phyloP scores from a whole-genome alignment of 1,140 invertebrate species.

The Periplaneta americana region DNA sequence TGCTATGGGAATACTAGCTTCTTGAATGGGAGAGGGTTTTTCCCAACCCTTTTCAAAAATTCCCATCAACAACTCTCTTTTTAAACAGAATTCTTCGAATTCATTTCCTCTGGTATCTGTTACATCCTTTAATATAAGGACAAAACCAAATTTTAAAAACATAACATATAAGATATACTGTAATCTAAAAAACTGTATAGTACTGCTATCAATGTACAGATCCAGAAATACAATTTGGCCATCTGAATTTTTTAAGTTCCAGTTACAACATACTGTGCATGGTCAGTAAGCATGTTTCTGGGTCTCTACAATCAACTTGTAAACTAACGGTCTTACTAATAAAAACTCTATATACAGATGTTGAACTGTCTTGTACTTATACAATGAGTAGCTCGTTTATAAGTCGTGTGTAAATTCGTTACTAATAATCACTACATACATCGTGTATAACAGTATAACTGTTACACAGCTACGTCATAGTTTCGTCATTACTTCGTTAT shows the following conservation, averaged over 20 bases:
- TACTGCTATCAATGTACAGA: background rate
- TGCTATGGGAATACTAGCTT: constrained; percentile 97
- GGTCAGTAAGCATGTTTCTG: background rate
- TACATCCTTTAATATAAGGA: constrained; percentile 82
- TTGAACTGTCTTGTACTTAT: no score
- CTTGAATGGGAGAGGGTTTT: constrained; percentile 98
- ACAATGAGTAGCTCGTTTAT: no score
- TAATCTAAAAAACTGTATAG: background rate
- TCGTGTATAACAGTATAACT: no score
- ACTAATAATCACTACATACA: no score
- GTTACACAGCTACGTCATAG: no score
- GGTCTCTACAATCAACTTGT: background rate
- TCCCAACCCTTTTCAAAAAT: constrained; percentile 99
- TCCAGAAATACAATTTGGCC: background rate
- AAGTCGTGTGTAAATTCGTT: no score
- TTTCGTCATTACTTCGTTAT: no score
- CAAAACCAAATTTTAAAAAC: background rate
- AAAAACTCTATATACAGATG: no score
- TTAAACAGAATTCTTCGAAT: constrained; percentile 99
- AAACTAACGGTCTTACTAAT: no score
- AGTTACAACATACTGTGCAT: no score
- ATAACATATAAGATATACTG: background rate
- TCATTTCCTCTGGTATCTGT: constrained; percentile 99
- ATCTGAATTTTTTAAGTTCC: no score
- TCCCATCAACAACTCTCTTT: constrained; percentile 96